Percentiles rank a stretch among this genome's conserved stretches.
Evolutionary conservation across 2,797 vertebrate species (phyloP).

Genomic region (Psittacula derbiana): DNA sequence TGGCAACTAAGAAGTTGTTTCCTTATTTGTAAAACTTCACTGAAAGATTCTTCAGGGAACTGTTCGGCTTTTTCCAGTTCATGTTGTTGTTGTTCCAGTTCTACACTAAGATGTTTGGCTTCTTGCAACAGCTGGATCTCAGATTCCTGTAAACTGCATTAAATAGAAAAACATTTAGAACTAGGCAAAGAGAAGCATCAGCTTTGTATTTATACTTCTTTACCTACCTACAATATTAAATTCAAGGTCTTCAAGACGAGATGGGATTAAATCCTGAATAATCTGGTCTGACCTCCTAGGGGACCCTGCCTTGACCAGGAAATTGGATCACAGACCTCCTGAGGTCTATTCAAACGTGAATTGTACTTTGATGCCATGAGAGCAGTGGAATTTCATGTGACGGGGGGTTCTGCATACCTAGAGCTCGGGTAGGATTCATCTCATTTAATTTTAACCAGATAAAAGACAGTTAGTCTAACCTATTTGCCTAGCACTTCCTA

Average conservation of each 20-base stretch:
- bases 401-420: neutral
- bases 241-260: neutral
- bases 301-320: neutral
- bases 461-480: neutral
- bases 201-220: neutral
- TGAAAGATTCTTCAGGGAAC: slow-evolving; percentile 78
- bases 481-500: neutral
- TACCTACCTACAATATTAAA: neutral
- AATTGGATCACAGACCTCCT: neutral
- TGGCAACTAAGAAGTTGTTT: slow-evolving; percentile 84
- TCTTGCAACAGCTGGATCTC: slow-evolving; percentile 83
- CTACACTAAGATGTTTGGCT: slow-evolving; percentile 75
- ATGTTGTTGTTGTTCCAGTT: slow-evolving; percentile 78
- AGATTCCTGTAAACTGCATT: slow-evolving; percentile 83
- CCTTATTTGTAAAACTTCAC: slow-evolving; percentile 84
- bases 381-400: neutral
- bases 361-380: neutral
- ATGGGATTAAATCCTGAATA: neutral
- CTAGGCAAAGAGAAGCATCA: neutral
- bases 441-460: neutral
- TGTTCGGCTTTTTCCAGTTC: slow-evolving; percentile 80
- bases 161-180: neutral
- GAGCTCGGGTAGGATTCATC: neutral
- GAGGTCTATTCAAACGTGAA: neutral
- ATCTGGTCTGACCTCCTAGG: neutral